Evolutionary conservation across 2,797 vertebrate species (phyloP).

Genomic region (Gobio occitaniae): DNA sequence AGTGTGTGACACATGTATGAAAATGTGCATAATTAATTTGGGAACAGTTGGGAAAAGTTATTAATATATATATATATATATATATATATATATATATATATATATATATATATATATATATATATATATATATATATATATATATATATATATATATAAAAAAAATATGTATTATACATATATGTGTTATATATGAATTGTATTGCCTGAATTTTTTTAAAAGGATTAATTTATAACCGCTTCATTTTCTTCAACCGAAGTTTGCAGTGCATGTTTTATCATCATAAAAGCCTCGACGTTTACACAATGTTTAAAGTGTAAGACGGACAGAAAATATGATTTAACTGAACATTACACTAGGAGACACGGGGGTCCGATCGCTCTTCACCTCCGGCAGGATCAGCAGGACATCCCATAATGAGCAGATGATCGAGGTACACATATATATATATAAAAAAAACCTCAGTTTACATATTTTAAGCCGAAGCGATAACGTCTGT

Average conservation of each 20-base stretch:
- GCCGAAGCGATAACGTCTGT: constrained; percentile 4
- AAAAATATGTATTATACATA: too few relatives aligned
- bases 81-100: too few relatives aligned
- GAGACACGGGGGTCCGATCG: neutral
- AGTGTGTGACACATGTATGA: too few relatives aligned
- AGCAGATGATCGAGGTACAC: neutral
- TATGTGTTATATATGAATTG: too few relatives aligned
- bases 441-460: neutral
- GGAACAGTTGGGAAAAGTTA: too few relatives aligned
- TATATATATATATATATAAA: too few relatives aligned
- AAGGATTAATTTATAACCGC: neutral
- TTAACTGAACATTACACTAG: neutral
- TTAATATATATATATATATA: too few relatives aligned
- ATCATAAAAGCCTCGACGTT: neutral
- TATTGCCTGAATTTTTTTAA: too few relatives aligned
- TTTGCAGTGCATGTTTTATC: too few relatives aligned
- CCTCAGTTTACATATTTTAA: neutral
- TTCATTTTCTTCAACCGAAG: neutral
- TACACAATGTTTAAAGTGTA: neutral
- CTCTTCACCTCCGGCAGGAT: neutral
- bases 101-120: too few relatives aligned
- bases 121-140: too few relatives aligned
- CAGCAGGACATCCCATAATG: constrained; percentile 12
- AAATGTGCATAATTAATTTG: too few relatives aligned
- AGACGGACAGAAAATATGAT: neutral